Percentiles rank a stretch among this genome's conserved stretches.
These are phyloP conservation scores for Alfaro cultratus DNA, from an alignment of 2,797 vertebrate genomes.

Conservation along the genomic window DNA sequence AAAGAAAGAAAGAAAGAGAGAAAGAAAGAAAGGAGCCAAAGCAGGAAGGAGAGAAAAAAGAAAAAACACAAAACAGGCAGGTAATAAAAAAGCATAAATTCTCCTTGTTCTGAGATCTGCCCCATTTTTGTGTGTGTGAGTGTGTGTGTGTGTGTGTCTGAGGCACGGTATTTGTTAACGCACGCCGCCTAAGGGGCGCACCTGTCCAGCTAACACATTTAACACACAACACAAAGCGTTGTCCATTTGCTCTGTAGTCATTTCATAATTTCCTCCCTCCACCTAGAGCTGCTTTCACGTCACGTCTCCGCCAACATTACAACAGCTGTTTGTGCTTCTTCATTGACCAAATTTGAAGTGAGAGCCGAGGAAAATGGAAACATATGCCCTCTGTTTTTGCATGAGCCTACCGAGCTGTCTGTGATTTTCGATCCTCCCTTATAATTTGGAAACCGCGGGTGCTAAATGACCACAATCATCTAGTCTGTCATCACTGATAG, in stretches of 20 bases:
- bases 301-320: slow-evolving; percentile 31
- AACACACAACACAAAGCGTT: slow-evolving; percentile 40
- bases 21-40: slow-evolving; percentile 12
- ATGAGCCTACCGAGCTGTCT: slow-evolving; percentile 39
- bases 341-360: slow-evolving; percentile 64
- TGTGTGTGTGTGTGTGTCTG: slow-evolving; percentile 8
- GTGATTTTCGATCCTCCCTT: slow-evolving; percentile 53
- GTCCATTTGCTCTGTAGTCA: slow-evolving; percentile 61
- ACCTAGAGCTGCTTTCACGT: slow-evolving; percentile 36
- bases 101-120: slow-evolving; percentile 25
- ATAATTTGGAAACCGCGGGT: slow-evolving; percentile 60
- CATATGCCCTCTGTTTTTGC: slow-evolving; percentile 25
- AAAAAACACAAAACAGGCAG: slow-evolving; percentile 16
- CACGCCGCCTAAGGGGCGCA: slow-evolving; percentile 56
- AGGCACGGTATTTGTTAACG: slow-evolving; percentile 55
- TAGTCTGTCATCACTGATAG: slow-evolving; percentile 51
- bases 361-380: slow-evolving; percentile 53
- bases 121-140: not conserved
- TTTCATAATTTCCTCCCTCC: slow-evolving; percentile 46
- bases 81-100: slow-evolving; percentile 40
- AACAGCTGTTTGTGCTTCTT: slow-evolving; percentile 52
- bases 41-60: slow-evolving; percentile 7
- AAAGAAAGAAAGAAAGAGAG: slow-evolving; percentile 13
- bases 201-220: slow-evolving; percentile 67
- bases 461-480: slow-evolving; percentile 62